phyloP scores from a whole-genome alignment of 2,797 vertebrate species.

The Eulemur rubriventer region DNA sequence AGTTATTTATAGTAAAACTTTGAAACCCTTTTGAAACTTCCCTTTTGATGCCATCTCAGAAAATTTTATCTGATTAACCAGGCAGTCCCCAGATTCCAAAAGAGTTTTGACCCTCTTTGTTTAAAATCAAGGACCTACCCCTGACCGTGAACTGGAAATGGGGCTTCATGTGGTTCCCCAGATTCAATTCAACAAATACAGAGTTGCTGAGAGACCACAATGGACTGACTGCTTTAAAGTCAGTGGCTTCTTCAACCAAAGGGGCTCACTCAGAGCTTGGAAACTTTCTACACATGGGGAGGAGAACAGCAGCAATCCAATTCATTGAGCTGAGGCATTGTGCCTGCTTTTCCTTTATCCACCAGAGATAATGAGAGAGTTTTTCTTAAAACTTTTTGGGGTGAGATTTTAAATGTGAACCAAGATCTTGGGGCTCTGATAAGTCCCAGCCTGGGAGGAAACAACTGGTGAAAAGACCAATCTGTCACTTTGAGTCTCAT shows the following conservation, averaged over 20 bases:
- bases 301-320: neutral
- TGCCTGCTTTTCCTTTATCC: neutral
- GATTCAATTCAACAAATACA: neutral
- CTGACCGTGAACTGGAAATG: conserved; percentile 3
- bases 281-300: neutral
- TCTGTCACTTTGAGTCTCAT: neutral
- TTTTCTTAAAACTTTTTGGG: neutral
- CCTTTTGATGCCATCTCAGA: neutral
- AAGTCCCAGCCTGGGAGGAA: neutral
- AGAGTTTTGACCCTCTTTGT: neutral
- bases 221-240: neutral
- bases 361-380: neutral
- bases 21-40: conserved; percentile 18
- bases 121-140: conserved; percentile 30
- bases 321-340: neutral
- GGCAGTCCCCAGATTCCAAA: conserved; percentile 36
- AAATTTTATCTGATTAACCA: conserved; percentile 55
- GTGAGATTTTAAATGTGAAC: conserved; percentile 9
- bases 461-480: neutral
- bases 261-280: neutral
- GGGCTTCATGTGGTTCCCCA: neutral
- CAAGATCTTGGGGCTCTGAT: neutral
- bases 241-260: neutral
- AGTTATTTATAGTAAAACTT: conserved; percentile 1
- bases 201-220: neutral